Percentiles rank a stretch among this genome's conserved stretches.
Conservation (phyloP, 2,113 vertebrate species). For the Meriones unguiculatus region DNA sequence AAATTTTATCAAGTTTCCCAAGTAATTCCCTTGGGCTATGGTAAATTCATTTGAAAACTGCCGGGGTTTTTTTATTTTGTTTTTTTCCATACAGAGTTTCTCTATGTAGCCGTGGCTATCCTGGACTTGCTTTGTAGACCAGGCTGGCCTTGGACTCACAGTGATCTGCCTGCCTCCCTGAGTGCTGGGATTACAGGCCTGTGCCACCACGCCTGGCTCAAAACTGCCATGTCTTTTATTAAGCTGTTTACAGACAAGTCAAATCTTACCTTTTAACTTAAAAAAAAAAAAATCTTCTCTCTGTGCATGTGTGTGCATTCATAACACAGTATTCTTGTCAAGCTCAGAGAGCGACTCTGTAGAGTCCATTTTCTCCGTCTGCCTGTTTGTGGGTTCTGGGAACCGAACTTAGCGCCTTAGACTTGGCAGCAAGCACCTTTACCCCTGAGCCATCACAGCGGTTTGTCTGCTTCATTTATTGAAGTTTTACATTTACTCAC, state of each 20-base stretch:
- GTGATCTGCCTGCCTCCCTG: no score
- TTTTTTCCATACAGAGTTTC: no score
- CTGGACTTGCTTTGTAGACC: no score
- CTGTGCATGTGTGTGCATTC: not conserved
- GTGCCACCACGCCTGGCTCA: not conserved
- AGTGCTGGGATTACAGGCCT: no score
- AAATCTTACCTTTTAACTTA: slow-evolving; percentile 9
- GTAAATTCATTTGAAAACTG: slow-evolving; percentile 7
- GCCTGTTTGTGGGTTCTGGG: not conserved
- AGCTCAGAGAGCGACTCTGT: not conserved
- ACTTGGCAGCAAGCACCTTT: not conserved
- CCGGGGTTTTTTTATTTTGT: no score
- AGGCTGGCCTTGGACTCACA: no score
- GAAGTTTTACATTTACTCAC: not conserved
- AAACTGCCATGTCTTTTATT: slow-evolving; percentile 43
- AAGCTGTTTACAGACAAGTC: not conserved
- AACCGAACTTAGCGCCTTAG: not conserved
- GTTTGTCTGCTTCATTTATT: not conserved
- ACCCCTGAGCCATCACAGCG: not conserved
- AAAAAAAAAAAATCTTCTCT: not conserved
- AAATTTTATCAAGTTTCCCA: slow-evolving; percentile 59
- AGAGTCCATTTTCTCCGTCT: not conserved
- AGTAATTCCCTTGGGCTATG: slow-evolving; percentile 30
- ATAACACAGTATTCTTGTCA: not conserved
- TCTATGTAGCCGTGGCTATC: no score